Percentiles rank a stretch among this genome's conserved stretches.
Conservation (phyloP, 2,113 vertebrate species). For the Centropus unirufus region DNA sequence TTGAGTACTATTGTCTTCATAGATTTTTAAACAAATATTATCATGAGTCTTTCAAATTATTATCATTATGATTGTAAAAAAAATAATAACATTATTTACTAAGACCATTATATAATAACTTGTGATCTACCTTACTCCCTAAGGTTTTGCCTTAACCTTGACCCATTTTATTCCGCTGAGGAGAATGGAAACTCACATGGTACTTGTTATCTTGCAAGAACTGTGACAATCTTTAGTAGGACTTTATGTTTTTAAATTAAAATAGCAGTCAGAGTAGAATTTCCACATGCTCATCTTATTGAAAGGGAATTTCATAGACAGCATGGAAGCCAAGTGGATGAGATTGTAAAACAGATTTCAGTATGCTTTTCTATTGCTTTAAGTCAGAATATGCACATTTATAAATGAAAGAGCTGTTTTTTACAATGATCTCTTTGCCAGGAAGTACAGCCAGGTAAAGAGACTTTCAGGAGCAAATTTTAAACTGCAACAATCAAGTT, state of each 20-base stretch:
- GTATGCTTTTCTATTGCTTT: not conserved
- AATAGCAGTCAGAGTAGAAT: not conserved
- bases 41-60: not conserved
- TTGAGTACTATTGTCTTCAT: not conserved
- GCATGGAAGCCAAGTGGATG: not conserved
- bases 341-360: not conserved
- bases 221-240: not conserved
- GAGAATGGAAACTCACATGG: slow-evolving; percentile 24
- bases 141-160: not conserved
- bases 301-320: not conserved
- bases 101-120: not conserved
- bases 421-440: not conserved
- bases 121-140: not conserved
- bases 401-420: not conserved
- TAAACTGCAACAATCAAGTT: not conserved
- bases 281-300: not conserved
- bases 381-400: not conserved
- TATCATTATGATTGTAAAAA: not conserved
- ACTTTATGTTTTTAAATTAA: not conserved
- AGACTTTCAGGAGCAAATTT: not conserved
- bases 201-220: slow-evolving; percentile 8
- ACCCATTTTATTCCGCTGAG: not conserved
- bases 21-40: not conserved
- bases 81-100: not conserved
- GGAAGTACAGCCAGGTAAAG: not conserved